Evolutionary conservation across 2,888 invertebrate genomes (phyloP).

Genomic region (Chrysotoxum bicinctum): DNA sequence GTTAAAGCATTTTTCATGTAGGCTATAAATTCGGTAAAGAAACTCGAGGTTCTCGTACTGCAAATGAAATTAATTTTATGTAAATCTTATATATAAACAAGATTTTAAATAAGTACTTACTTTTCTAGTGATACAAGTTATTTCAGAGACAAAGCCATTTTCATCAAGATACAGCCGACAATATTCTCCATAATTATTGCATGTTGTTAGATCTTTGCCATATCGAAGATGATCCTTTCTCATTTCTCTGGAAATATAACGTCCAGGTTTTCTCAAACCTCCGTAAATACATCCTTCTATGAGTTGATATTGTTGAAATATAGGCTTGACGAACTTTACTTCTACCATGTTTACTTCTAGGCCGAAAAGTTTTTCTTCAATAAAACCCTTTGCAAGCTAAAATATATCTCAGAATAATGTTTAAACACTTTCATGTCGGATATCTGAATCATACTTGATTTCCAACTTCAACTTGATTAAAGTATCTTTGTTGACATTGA

Average conservation of each 20-base stretch:
- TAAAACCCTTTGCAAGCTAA: conserved; percentile 36
- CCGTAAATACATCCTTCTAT: conserved; percentile 31
- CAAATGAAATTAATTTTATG: neutral
- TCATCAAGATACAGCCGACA: conserved; percentile 75
- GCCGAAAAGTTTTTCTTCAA: conserved; percentile 21
- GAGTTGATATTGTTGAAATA: conserved; percentile 47
- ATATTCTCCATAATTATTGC: conserved; percentile 75
- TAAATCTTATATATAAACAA: too few species aligned
- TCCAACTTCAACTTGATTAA: conserved; percentile 57
- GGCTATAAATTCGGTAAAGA: conserved; percentile 76
- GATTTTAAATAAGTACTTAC: conserved; percentile 63
- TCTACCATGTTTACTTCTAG: neutral
- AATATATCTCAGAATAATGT: neutral
- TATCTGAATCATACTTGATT: conserved; percentile 18
- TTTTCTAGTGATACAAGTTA: conserved; percentile 75
- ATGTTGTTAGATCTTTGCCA: conserved; percentile 36
- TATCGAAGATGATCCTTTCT: neutral
- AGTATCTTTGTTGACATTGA: conserved; percentile 32
- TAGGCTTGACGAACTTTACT: conserved; percentile 30
- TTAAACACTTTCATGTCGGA: neutral
- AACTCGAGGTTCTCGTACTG: conserved; percentile 64
- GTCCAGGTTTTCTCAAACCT: conserved; percentile 60
- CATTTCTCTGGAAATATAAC: conserved; percentile 13
- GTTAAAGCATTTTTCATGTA: conserved; percentile 77
- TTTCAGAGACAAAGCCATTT: conserved; percentile 75